These are phyloP conservation scores for Morpho achilles DNA, from an alignment of 2,888 invertebrate species.

Conservation along the genomic window DNA sequence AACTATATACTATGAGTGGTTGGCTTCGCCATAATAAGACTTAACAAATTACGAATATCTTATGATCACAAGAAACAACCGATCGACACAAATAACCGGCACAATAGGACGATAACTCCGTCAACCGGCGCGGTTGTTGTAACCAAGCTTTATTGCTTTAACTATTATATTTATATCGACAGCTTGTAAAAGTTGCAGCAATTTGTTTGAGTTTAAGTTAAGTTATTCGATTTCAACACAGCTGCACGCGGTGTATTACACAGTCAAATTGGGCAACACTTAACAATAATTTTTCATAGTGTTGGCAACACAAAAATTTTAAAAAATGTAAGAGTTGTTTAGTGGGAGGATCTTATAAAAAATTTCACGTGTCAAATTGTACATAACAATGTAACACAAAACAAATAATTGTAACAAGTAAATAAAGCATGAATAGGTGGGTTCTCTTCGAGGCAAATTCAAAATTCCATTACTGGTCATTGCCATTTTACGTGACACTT, in stretches of 20 bases:
- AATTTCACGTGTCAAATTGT: too few species aligned
- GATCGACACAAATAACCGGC: conserved; percentile 26
- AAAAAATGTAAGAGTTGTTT: too few species aligned
- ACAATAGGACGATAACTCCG: conserved; percentile 43
- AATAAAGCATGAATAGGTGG: too few species aligned
- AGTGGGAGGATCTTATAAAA: too few species aligned
- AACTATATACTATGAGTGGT: background rate
- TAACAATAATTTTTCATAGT: too few species aligned
- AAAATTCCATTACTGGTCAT: too few species aligned
- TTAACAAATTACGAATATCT: background rate
- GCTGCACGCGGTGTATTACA: background rate
- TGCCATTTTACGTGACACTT: too few species aligned
- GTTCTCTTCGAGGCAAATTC: too few species aligned
- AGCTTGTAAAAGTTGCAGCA: background rate
- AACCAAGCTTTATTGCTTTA: conserved; percentile 13
- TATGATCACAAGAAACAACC: background rate
- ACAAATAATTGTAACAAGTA: too few species aligned
- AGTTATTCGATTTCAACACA: background rate
- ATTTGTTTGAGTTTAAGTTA: conserved; percentile 11
- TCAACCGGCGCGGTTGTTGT: conserved; percentile 31
- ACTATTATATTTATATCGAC: conserved; percentile 5
- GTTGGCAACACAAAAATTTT: too few species aligned
- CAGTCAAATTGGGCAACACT: too few species aligned
- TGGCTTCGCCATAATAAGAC: background rate
- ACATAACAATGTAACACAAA: too few species aligned